Evolutionary conservation across 2,797 vertebrate species (phyloP).

Genomic region (Girardinus metallicus): DNA sequence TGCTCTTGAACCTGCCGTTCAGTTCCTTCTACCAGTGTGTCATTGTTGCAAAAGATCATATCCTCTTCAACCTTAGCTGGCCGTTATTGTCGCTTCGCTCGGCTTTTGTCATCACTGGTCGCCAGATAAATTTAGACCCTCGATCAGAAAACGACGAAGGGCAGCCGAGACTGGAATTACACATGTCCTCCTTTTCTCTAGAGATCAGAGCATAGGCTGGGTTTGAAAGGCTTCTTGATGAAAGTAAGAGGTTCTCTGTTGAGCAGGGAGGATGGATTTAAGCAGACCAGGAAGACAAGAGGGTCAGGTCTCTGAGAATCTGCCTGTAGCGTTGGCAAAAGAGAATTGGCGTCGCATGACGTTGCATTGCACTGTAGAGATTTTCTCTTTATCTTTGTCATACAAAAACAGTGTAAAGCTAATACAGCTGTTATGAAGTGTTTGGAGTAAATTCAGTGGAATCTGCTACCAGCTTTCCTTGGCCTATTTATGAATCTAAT

Average conservation of each 20-base stretch:
- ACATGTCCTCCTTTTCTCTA: constrained; percentile 4
- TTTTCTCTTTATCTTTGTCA: not conserved
- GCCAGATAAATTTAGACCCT: constrained; percentile 61
- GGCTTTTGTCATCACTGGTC: constrained; percentile 25
- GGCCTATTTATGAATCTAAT: constrained; percentile 64
- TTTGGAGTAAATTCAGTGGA: constrained; percentile 17
- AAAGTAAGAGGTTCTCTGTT: constrained; percentile 26
- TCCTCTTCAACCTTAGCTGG: constrained; percentile 56
- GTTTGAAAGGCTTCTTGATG: constrained; percentile 32
- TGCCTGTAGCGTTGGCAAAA: constrained; percentile 5
- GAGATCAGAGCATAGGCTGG: constrained; percentile 16
- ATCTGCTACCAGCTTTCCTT: constrained; percentile 56
- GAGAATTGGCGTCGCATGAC: not conserved
- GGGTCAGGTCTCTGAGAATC: constrained; percentile 16
- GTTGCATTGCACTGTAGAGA: not conserved
- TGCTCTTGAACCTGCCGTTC: constrained; percentile 4
- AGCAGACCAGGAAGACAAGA: constrained; percentile 21
- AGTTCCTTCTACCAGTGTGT: constrained; percentile 22
- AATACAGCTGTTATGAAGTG: not conserved
- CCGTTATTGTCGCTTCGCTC: constrained; percentile 47
- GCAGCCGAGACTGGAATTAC: constrained; percentile 32
- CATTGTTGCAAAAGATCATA: constrained; percentile 50
- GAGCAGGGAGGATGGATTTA: constrained; percentile 22
- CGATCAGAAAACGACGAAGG: constrained; percentile 62
- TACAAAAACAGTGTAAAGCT: not conserved